Conservation (phyloP, 2,797 vertebrate species). For the Gila robusta region DNA sequence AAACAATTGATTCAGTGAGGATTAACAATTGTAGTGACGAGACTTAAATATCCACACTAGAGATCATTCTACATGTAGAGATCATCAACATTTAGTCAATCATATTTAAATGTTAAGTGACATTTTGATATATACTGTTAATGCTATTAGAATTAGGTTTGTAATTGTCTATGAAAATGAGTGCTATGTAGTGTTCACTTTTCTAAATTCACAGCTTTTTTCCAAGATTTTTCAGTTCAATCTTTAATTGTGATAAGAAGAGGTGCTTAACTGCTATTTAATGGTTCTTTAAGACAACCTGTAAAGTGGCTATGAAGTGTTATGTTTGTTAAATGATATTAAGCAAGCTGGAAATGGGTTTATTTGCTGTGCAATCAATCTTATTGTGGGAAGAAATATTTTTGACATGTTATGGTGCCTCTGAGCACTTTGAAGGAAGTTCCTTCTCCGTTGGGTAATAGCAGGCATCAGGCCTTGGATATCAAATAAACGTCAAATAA, state of each 20-base stretch:
- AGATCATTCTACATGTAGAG: neutral
- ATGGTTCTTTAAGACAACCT: neutral
- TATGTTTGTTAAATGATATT: neutral
- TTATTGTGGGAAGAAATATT: neutral
- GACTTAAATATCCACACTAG: neutral
- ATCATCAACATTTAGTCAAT: neutral
- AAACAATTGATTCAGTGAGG: neutral
- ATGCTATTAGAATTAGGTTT: neutral
- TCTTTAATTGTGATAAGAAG: neutral
- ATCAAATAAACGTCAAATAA: conserved; percentile 4
- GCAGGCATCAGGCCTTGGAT: neutral
- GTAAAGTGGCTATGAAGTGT: neutral
- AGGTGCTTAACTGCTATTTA: neutral
- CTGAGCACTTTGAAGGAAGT: neutral
- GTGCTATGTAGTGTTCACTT: neutral
- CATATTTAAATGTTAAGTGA: neutral
- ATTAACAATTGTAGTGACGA: neutral
- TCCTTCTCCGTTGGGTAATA: neutral
- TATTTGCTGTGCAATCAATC: neutral
- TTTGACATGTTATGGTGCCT: neutral
- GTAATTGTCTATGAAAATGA: neutral
- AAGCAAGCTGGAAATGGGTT: too few species aligned
- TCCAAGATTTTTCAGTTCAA: neutral
- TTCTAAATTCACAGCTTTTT: neutral
- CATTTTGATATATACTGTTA: neutral